Evolutionary conservation across 2,113 vertebrate species (phyloP).

Genomic region (Eonycteris spelaea): DNA sequence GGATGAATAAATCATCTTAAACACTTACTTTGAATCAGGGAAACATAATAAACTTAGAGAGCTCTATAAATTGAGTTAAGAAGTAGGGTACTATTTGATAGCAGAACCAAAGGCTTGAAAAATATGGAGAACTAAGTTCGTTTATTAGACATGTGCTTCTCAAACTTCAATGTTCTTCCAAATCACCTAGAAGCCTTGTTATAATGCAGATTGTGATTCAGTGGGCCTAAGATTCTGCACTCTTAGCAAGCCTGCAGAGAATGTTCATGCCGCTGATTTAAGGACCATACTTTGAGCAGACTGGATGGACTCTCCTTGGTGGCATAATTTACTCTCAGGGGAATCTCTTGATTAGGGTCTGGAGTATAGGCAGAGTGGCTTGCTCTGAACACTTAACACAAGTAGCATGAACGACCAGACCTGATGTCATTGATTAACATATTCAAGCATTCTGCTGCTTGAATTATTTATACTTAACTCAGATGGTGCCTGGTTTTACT

Average conservation of each 20-base stretch:
- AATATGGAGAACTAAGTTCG: not conserved
- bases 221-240: not conserved
- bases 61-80: not conserved
- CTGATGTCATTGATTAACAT: slow-evolving; percentile 4
- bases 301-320: not conserved
- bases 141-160: not conserved
- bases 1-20: not conserved
- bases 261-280: not conserved
- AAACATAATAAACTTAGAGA: not conserved
- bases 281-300: not conserved
- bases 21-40: not conserved
- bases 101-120: not conserved
- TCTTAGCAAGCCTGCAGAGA: not conserved
- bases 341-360: not conserved
- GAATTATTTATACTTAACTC: not conserved
- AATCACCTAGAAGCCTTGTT: not conserved
- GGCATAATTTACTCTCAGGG: not conserved
- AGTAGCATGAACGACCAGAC: not conserved
- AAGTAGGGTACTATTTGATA: not conserved
- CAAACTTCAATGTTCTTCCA: not conserved
- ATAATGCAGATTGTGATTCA: not conserved
- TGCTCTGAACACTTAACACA: not conserved
- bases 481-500: not conserved
- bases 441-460: not conserved
- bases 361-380: not conserved